Conservation (phyloP, 2,797 vertebrate genomes). For the Coilia nasus region DNA sequence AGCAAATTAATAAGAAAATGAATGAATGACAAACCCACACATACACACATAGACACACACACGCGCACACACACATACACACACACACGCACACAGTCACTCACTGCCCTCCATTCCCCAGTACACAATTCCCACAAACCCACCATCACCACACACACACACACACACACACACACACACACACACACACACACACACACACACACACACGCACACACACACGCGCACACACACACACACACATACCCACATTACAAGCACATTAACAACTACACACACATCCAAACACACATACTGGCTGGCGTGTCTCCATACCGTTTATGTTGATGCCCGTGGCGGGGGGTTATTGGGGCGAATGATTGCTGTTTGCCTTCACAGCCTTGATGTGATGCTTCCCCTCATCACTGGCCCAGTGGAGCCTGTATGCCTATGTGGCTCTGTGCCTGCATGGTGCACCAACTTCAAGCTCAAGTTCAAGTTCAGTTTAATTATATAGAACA, state of each 20-base stretch:
- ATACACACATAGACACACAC: no score
- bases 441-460: neutral
- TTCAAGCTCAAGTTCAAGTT: no score
- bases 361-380: neutral
- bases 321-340: neutral
- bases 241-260: neutral
- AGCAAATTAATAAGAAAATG: no score
- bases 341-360: neutral
- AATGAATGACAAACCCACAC: no score
- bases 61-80: no score
- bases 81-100: no score
- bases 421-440: neutral
- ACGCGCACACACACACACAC: neutral
- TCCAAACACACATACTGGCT: neutral
- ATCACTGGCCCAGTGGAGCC: neutral
- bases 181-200: neutral
- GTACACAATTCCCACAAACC: no score
- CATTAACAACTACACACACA: neutral
- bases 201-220: neutral
- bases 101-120: neutral
- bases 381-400: conserved; percentile 9
- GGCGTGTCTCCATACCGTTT: conserved; percentile 18
- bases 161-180: conserved; percentile 15
- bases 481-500: no score
- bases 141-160: neutral